Evolutionary conservation across 2,113 vertebrate species (phyloP).

Genomic region (Ammospiza caudacuta): DNA sequence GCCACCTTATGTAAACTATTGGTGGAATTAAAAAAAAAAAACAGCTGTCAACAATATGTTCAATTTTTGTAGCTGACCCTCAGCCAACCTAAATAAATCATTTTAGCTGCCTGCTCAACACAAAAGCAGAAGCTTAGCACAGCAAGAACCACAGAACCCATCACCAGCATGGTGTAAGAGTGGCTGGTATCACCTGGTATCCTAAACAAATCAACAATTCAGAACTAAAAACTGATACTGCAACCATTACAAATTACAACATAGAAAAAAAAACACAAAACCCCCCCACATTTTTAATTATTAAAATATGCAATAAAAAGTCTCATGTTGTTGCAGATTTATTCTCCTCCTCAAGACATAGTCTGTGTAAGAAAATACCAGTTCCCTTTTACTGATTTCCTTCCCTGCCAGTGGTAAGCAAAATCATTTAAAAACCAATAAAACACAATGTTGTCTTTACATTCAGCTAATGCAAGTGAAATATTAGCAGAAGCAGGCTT

Average conservation of each 20-base stretch:
- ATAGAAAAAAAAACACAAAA: neutral
- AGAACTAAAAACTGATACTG: neutral
- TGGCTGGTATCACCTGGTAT: neutral
- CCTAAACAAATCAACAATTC: neutral
- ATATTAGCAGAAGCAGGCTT: neutral
- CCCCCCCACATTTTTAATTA: rapidly evolving
- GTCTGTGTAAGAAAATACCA: neutral
- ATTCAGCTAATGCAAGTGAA: neutral
- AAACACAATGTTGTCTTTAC: neutral
- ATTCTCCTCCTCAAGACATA: neutral
- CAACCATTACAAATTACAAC: neutral
- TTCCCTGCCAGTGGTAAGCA: neutral
- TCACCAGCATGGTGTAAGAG: rapidly evolving
- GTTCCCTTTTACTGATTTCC: neutral
- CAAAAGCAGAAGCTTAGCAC: neutral
- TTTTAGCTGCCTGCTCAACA: neutral
- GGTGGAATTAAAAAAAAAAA: neutral
- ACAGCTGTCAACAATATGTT: neutral
- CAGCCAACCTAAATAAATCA: neutral
- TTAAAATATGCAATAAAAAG: neutral
- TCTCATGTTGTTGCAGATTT: neutral
- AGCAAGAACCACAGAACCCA: neutral
- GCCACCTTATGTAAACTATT: neutral
- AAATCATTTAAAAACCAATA: neutral
- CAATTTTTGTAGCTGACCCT: neutral